These are phyloP conservation scores for Cabera pusaria DNA, from an alignment of 2,888 invertebrate genomes.

Conservation along the genomic window DNA sequence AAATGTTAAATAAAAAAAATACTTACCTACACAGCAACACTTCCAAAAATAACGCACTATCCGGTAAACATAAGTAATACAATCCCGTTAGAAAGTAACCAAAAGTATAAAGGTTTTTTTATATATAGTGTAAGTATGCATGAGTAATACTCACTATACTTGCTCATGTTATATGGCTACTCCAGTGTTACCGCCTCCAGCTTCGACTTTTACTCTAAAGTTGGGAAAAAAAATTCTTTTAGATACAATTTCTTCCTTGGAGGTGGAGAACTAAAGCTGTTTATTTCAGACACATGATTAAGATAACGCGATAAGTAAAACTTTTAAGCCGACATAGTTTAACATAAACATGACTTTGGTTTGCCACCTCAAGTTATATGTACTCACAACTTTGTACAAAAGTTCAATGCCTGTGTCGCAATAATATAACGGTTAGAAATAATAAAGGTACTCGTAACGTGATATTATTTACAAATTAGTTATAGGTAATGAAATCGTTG, in stretches of 20 bases:
- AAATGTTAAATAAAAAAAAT: constrained; percentile 30
- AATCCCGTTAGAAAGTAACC: constrained; percentile 6
- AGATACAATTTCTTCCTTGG: constrained; percentile 31
- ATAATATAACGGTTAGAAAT: neutral
- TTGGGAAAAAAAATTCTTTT: constrained; percentile 54
- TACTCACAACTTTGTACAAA: constrained; percentile 73
- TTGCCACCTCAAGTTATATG: constrained; percentile 39
- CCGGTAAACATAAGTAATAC: constrained; percentile 13
- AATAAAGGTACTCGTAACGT: too few species aligned
- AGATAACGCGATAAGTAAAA: neutral
- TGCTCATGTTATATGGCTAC: constrained; percentile 60
- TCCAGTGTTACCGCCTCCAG: constrained; percentile 52
- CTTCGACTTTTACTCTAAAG: constrained; percentile 62
- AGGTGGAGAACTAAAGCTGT: constrained; percentile 38
- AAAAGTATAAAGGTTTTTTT: too few species aligned
- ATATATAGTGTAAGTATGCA: too few species aligned
- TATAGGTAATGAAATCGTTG: constrained; percentile 6
- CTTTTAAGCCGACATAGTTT: too few species aligned
- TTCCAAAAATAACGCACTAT: constrained; percentile 9
- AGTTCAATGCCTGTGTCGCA: constrained; percentile 60
- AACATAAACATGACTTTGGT: constrained; percentile 32
- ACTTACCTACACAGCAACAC: constrained; percentile 36
- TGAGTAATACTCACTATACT: constrained; percentile 62
- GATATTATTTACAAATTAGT: too few species aligned
- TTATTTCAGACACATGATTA: neutral